Evolutionary conservation across 2,797 vertebrate species (phyloP).

Genomic region (Lithobates pipiens): DNA sequence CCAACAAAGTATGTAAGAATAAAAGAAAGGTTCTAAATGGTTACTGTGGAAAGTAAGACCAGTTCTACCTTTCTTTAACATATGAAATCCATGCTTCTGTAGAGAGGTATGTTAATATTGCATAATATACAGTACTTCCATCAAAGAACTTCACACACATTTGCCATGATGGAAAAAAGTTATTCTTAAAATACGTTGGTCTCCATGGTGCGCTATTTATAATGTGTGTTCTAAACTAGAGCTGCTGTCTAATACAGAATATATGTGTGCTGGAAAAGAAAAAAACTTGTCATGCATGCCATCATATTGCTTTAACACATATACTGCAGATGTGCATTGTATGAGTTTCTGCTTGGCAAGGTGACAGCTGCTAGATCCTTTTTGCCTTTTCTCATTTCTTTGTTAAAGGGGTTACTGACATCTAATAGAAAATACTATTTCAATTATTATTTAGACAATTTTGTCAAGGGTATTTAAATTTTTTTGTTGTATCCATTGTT

Average conservation of each 20-base stretch:
- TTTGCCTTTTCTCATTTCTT: constrained; percentile 8
- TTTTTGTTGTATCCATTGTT: background rate
- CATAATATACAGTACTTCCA: background rate
- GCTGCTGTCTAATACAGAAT: constrained; percentile 24
- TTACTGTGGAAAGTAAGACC: too few relatives aligned
- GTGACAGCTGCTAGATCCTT: constrained; percentile 27
- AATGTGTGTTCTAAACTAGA: background rate
- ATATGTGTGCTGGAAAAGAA: constrained; percentile 31
- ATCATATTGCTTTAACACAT: background rate
- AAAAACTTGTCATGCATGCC: constrained; percentile 36
- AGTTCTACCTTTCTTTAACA: too few relatives aligned
- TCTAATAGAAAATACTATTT: constrained; percentile 11
- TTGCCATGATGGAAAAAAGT: background rate
- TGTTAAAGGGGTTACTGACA: background rate
- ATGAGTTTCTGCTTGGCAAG: constrained; percentile 9
- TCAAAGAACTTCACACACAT: background rate
- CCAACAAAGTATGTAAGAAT: too few relatives aligned
- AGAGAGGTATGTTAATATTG: background rate
- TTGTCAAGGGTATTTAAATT: background rate
- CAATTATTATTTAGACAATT: background rate
- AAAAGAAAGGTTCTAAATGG: too few relatives aligned
- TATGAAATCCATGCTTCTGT: background rate
- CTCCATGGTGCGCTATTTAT: constrained; percentile 30
- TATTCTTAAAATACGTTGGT: background rate
- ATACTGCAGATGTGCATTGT: constrained; percentile 21